Evolutionary conservation across 53 echinoderm and acorn worm species (phyloP), one percentile per base, ranked within the genome.

Genomic region (Echinometra lucunter): DNA sequence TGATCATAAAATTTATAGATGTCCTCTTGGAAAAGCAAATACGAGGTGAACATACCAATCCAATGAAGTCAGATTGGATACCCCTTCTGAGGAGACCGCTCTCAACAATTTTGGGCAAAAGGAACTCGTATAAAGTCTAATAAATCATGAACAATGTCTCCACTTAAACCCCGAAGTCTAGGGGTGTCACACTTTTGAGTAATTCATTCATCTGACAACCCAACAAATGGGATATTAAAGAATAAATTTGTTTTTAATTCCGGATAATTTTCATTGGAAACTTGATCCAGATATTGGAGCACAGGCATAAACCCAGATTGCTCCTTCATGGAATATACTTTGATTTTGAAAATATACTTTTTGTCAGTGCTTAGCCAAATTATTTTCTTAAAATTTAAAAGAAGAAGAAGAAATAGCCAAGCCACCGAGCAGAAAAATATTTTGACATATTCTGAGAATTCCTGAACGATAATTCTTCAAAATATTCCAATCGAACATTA

Each of bases 1-100:
- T 30, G 45, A 67, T 69, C 49, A 44, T 92, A 92, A 67, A 92
- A 92, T 92, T 92, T 92, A 92, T 92, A 18, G 92, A 92, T 70
- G 92, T 92, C 92, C 92, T 70, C 69, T 44, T 13, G 45, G 72
- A 44, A 45, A 92, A 92, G 55, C 72, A 67, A 67, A 92, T 70
- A 92, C n/a, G 12, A 47, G 55, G n/a, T 15, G 69, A 44, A 92
- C 92, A 92, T 92, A 69, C 92, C 72, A 69, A 44, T 44, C 74
- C 92, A 44, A 92, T 92, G 92, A 92, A 45, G 92, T 92, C 92
- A 92, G 30, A 53, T 15, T 88, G 38, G 78, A 78, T 78, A 78
- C 16, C 37, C 1, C 78, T 78, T 78, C 78, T 40, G 78, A 78
- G 42, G 78, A 78, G 78, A 42, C 78, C 78, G 78, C 78, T 3